phyloP scores from a whole-genome alignment of 2,888 invertebrate species.

The Acronicta leporina region DNA sequence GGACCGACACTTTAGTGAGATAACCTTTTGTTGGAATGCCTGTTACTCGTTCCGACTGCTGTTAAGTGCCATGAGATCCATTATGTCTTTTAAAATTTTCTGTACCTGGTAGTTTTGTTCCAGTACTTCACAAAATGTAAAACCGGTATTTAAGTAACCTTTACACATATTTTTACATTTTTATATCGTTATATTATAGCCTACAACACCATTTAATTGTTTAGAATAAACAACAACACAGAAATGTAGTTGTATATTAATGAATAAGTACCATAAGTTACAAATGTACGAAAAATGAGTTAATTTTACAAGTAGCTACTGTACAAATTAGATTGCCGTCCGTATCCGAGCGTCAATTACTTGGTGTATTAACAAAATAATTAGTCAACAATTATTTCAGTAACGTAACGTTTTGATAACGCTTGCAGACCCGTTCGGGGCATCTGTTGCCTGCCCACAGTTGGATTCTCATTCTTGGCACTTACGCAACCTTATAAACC shows the following conservation, averaged over 20 bases:
- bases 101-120: slow-evolving; percentile 7
- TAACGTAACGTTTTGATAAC: slow-evolving; percentile 73
- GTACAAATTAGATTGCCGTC: slow-evolving; percentile 59
- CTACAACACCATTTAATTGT: no score
- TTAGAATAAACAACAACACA: background rate
- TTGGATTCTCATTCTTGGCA: slow-evolving; percentile 65
- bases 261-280: slow-evolving; percentile 22
- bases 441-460: slow-evolving; percentile 83
- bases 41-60: slow-evolving; percentile 47
- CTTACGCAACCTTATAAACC: slow-evolving; percentile 52
- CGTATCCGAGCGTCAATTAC: slow-evolving; percentile 59
- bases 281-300: slow-evolving; percentile 36
- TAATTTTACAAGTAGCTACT: slow-evolving; percentile 46
- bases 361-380: slow-evolving; percentile 78
- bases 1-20: slow-evolving; percentile 58
- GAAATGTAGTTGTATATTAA: background rate
- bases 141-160: background rate
- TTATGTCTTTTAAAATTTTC: slow-evolving; percentile 23
- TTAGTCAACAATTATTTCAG: slow-evolving; percentile 79
- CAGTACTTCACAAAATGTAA: slow-evolving; percentile 7
- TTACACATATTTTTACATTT: background rate
- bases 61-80: slow-evolving; percentile 32
- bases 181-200: no score
- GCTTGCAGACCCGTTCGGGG: slow-evolving; percentile 74
- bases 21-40: slow-evolving; percentile 66